Base-by-base conservation (phyloP, 64 coral and sea anemone species). In the Astreopora myriophthalma region DNA sequence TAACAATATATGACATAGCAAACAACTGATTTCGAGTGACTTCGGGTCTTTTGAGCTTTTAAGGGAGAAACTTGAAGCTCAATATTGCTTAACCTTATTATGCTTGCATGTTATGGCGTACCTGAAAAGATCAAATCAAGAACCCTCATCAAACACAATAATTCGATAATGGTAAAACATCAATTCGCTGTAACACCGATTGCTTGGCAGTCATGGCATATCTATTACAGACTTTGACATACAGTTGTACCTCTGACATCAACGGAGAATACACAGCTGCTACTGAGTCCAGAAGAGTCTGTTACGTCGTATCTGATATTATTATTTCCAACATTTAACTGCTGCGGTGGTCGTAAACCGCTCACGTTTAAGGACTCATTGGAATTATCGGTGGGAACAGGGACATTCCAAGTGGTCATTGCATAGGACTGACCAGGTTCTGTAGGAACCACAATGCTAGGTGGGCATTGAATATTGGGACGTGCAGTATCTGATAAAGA, bases 331-430 rank as follows among this genome's bases (percentile, higher is more conserved):
- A 86, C 80, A n/a, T 71, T 37, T 3, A 92, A 48, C 36, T 65
- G 0, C 1, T 85, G 71, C 31, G 90, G 69, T 22, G 90, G 57
- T 7, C 17, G 8, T 26, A 86, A 13, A 28, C 69, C 51, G 12
- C 34, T 74, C 6, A 85, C 34, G 6, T 31, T 84, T 22, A 75
- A 61, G 19, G 48, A n/a, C 5, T 86, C 58, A 5, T 69, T 73
- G n/a, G 90, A 84, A 70, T 92, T 92, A 20, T 92, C 90, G n/a
- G 66, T 61, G 31, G 90, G 80, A 20, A 36, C 69, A 60, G 90
- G 90, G 4, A 86, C 19, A 9, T 37, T 13, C 90, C 90, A 92
- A 1, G 9, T 14, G 1, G 76, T 62, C 1, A 7, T 86, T 34
- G 90, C 79, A 39, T 75, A 36, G 13, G 46, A 26, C 34, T 66